Evolutionary conservation across 2,888 invertebrate genomes (phyloP).

Genomic region (Auanema sp.): DNA sequence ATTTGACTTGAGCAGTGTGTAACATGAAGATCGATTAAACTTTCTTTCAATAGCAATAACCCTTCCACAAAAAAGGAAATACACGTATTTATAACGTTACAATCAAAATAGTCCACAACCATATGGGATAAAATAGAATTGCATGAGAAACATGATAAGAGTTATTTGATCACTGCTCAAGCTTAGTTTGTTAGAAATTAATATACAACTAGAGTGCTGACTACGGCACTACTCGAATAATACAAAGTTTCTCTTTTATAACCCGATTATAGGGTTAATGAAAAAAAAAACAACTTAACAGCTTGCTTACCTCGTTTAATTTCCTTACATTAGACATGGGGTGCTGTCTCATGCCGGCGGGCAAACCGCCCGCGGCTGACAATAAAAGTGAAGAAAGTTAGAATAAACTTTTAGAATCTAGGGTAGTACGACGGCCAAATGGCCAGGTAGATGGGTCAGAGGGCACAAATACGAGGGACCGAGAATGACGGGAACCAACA

Average conservation of each 20-base stretch:
- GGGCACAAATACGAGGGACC: slow-evolving; percentile 13
- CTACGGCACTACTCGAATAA: not conserved
- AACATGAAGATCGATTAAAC: too few species aligned
- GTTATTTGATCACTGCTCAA: too few species aligned
- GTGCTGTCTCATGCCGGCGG: slow-evolving; percentile 57
- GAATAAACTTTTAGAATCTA: not conserved
- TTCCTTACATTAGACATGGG: slow-evolving; percentile 59
- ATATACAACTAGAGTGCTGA: not conserved
- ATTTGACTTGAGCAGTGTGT: too few species aligned
- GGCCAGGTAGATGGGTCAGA: slow-evolving; percentile 11
- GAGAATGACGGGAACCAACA: slow-evolving; percentile 17
- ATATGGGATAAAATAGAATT: too few species aligned
- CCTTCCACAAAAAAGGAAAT: too few species aligned
- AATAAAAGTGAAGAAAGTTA: slow-evolving; percentile 10
- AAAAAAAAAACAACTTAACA: slow-evolving; percentile 11
- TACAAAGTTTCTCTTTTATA: not conserved
- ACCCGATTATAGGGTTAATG: not conserved
- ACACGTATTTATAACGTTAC: too few species aligned
- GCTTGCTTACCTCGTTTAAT: slow-evolving; percentile 52
- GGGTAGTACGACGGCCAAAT: slow-evolving; percentile 14
- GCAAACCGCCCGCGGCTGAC: slow-evolving; percentile 34
- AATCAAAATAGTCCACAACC: too few species aligned
- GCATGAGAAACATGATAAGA: too few species aligned
- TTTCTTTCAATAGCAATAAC: too few species aligned
- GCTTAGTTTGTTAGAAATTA: not conserved